Evolutionary conservation across 30 jellyfish, hydroid and myxozoan genomes (phyloP).

Genomic region (Hydractinia echinata): DNA sequence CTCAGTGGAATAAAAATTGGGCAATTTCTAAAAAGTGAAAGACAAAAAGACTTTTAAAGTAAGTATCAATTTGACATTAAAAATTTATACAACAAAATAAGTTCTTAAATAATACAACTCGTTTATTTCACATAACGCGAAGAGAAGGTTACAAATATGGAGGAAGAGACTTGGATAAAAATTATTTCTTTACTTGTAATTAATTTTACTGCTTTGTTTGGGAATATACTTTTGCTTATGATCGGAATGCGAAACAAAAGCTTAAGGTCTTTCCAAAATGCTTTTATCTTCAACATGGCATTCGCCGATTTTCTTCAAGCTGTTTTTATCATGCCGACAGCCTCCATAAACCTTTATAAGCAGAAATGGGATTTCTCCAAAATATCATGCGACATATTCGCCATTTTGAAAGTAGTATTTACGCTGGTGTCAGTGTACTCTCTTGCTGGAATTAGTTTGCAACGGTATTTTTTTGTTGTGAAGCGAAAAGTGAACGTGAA

Average conservation of each 20-base stretch:
- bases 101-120: too few relatives aligned
- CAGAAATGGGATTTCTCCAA: conserved; percentile 49
- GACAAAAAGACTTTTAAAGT: too few relatives aligned
- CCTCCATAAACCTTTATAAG: conserved; percentile 32
- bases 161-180: conserved; percentile 34
- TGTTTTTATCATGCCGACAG: conserved; percentile 55
- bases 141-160: conserved; percentile 7
- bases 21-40: too few relatives aligned
- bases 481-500: conserved; percentile 37
- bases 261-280: conserved; percentile 53
- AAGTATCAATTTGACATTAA: too few relatives aligned
- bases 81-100: too few relatives aligned
- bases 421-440: conserved; percentile 75
- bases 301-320: conserved; percentile 67
- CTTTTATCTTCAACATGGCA: conserved; percentile 74
- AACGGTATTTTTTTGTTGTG: conserved; percentile 60
- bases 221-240: conserved; percentile 47
- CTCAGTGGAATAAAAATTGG: too few relatives aligned
- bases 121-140: too few relatives aligned
- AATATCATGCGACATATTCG: conserved; percentile 35
- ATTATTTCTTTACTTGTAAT: conserved; percentile 42
- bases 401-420: conserved; percentile 43
- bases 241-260: conserved; percentile 46
- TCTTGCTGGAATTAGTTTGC: conserved; percentile 79
- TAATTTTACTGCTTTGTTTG: conserved; percentile 45